phyloP scores from a whole-genome alignment of 2,113 vertebrate species.

The Actenoides hombroni region DNA sequence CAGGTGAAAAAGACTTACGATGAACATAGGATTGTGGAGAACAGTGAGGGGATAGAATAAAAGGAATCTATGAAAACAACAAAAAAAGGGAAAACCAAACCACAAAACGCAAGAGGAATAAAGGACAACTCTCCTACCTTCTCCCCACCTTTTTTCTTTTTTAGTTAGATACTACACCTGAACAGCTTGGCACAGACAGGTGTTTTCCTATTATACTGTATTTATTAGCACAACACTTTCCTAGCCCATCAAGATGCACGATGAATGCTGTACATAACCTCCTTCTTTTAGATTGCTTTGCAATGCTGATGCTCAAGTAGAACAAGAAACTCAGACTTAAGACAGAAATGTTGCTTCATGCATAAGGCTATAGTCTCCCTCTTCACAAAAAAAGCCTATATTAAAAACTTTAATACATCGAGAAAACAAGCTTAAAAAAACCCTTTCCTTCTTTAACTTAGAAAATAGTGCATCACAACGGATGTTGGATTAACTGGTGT shows the following conservation, averaged over 20 bases:
- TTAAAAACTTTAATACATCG: not conserved
- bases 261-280: not conserved
- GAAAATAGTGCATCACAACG: not conserved
- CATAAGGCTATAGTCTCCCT: not conserved
- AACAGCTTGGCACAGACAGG: not conserved
- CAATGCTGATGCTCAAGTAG: not conserved
- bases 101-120: not conserved
- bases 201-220: not conserved
- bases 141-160: not conserved
- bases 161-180: not conserved
- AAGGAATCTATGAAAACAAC: not conserved
- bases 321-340: not conserved
- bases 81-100: not conserved
- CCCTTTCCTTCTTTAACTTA: not conserved
- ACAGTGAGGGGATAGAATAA: not conserved
- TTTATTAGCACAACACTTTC: not conserved
- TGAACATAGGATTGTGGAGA: not conserved
- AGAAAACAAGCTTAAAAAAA: not conserved
- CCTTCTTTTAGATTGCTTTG: not conserved
- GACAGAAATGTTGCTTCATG: not conserved
- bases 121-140: not conserved
- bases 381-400: not conserved
- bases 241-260: not conserved
- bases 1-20: not conserved
- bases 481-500: not conserved